phyloP scores from a whole-genome alignment of 1,140 invertebrate genomes.

The Drosophila melanica region DNA sequence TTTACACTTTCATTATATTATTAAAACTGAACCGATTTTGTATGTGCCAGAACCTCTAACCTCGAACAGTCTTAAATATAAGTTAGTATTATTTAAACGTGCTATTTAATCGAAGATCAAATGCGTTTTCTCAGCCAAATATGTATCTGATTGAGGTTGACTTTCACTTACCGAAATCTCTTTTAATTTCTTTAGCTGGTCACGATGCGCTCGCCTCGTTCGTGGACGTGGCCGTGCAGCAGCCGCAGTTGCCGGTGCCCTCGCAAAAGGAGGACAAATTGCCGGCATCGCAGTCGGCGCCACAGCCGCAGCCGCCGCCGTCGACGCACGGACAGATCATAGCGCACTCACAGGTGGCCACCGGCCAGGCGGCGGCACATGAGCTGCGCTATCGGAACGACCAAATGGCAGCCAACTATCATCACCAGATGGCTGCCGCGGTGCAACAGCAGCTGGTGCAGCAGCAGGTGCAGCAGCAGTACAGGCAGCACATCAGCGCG shows the following conservation, averaged over 20 bases:
- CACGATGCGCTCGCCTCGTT: constrained; percentile 93
- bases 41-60: no score
- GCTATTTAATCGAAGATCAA: no score
- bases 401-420: constrained; percentile 71
- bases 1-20: no score
- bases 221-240: constrained; percentile 93
- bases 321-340: constrained; percentile 54
- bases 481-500: constrained; percentile 59
- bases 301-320: constrained; percentile 37
- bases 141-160: no score
- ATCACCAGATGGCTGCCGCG: constrained; percentile 84
- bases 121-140: no score
- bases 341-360: constrained; percentile 35
- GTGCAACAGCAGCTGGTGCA: constrained; percentile 70
- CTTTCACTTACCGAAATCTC: no score
- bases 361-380: constrained; percentile 45
- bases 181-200: constrained; percentile 83
- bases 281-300: constrained; percentile 25
- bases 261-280: constrained; percentile 80
- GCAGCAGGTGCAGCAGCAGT: constrained; percentile 52
- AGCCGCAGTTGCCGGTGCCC: constrained; percentile 92
- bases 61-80: no score
- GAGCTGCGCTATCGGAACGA: constrained; percentile 73
- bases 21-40: no score
- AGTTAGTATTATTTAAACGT: no score